Evolutionary conservation across 2,888 invertebrate genomes (phyloP), one percentile per base, ranked within the genome.

Genomic region (Timema podura): DNA sequence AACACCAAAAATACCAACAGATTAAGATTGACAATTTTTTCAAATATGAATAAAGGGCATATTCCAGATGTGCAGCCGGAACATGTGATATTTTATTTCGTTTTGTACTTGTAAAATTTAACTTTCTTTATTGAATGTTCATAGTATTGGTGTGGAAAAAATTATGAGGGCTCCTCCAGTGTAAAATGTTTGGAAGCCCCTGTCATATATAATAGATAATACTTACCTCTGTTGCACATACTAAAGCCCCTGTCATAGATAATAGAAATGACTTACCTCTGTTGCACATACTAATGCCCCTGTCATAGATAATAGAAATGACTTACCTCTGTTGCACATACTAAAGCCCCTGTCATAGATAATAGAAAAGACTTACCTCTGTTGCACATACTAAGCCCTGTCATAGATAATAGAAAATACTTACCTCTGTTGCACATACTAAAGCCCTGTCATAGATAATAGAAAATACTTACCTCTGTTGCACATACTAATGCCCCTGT

Each of bases 381-480:
- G 80, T 95, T 95, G 83, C 95, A 96, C 82, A 95, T 90, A 70
- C 91, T 91, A 75, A 97, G 65, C 95, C 93, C 90, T 89, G 83
- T 98, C 97, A 30, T 30, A 30, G 30, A 30, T 30, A 5, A 57
- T 8, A 57, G 64, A 8, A 44, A 2, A 59, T 47, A 78, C 80
- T 82, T 82, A 95, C 95, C 94, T 85, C 91, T 92, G 80, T 95
- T 95, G 83, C 95, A 96, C 82, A 95, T 90, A 70, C 91, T 91
- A 75, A 97, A 96, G 65, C 95, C 93, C 90, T 89, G 83, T 98
- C 97, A 30, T 30, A 30, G 30, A 30, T 30, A 5, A 57, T 8
- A 57, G 64, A 8, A 44, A 2, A 59, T 47, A 78, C 80, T 82
- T 82, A 95, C 95, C 94, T 85, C 91, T 92, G 80, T 95, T 95